Percentiles rank a stretch among this genome's conserved stretches.
Evolutionary conservation across 1,140 invertebrate species (phyloP).

Genomic region (Drosophila ohnishii): DNA sequence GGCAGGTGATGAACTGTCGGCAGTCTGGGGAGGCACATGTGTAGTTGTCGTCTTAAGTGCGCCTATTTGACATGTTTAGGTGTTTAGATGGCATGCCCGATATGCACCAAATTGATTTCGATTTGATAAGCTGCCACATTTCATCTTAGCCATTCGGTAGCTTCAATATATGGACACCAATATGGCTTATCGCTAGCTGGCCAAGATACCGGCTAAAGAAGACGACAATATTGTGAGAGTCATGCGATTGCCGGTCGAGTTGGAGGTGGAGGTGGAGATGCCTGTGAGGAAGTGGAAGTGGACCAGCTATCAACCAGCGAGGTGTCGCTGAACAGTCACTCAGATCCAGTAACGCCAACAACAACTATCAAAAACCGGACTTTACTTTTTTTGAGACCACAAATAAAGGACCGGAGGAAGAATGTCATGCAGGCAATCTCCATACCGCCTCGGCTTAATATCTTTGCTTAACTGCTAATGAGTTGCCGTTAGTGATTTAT

Average conservation of each 20-base stretch:
- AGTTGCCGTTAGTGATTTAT: constrained; percentile 82
- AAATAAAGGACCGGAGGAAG: constrained; percentile 35
- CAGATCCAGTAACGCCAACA: constrained; percentile 11
- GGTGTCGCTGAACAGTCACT: constrained; percentile 51
- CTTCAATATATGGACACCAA: constrained; percentile 53
- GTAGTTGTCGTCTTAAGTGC: constrained; percentile 72
- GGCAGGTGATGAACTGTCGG: constrained; percentile 37
- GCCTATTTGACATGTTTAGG: constrained; percentile 77
- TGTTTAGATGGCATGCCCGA: constrained; percentile 71
- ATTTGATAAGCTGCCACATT: constrained; percentile 64
- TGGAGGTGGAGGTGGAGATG: constrained; percentile 1
- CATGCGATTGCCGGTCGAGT: constrained; percentile 24
- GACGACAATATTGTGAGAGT: constrained; percentile 29
- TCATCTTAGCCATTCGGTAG: constrained; percentile 58
- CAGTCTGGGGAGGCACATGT: constrained; percentile 41
- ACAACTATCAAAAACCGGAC: constrained; percentile 45
- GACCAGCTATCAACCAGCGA: constrained; percentile 42
- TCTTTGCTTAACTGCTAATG: constrained; percentile 81
- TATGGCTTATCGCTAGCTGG: constrained; percentile 29
- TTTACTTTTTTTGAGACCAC: constrained; percentile 10
- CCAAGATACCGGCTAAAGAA: constrained; percentile 32
- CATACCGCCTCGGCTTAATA: constrained; percentile 57
- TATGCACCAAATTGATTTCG: constrained; percentile 72
- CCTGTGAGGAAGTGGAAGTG: constrained; percentile 15
- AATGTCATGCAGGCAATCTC: constrained; percentile 76